Evolutionary conservation across 1,140 invertebrate genomes (phyloP).

Genomic region (Globodera rostochiensis): DNA sequence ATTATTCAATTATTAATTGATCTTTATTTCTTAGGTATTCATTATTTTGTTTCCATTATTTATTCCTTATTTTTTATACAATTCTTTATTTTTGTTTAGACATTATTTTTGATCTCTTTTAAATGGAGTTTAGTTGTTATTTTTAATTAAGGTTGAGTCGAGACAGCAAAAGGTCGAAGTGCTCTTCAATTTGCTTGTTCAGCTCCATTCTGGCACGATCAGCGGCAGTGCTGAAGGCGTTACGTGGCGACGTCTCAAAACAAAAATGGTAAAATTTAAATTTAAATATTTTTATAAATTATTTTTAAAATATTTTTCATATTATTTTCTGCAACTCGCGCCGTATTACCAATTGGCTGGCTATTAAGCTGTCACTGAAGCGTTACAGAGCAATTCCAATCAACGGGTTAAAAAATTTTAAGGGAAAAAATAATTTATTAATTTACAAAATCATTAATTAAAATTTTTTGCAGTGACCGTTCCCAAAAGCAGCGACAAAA

Average conservation of each 20-base stretch:
- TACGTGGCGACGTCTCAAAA: conserved; percentile 14
- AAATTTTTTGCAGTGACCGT: conserved; percentile 27
- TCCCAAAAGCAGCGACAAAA: conserved; percentile 30
- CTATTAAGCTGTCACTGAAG: conserved; percentile 27
- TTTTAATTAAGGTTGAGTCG: conserved; percentile 7
- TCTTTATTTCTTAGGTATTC: too few relatives aligned
- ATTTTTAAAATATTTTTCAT: conserved; percentile 8
- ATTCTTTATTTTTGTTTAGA: too few relatives aligned
- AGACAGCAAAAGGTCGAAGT: background rate
- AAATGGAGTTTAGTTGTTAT: too few relatives aligned
- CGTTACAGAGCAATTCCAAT: conserved; percentile 19
- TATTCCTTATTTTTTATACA: too few relatives aligned
- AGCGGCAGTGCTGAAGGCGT: conserved; percentile 1
- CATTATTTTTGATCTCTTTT: too few relatives aligned
- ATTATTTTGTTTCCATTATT: too few relatives aligned
- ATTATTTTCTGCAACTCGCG: conserved; percentile 36
- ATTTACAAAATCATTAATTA: too few relatives aligned
- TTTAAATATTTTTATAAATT: conserved; percentile 20
- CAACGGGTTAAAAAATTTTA: conserved; percentile 17
- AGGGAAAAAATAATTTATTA: background rate
- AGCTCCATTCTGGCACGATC: background rate
- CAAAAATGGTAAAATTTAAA: background rate
- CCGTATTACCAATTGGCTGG: conserved; percentile 39
- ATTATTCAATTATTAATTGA: too few relatives aligned
- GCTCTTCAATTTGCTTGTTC: conserved; percentile 1